Conservation (phyloP, 2,888 invertebrate species). For the Zootermopsis nevadensis region DNA sequence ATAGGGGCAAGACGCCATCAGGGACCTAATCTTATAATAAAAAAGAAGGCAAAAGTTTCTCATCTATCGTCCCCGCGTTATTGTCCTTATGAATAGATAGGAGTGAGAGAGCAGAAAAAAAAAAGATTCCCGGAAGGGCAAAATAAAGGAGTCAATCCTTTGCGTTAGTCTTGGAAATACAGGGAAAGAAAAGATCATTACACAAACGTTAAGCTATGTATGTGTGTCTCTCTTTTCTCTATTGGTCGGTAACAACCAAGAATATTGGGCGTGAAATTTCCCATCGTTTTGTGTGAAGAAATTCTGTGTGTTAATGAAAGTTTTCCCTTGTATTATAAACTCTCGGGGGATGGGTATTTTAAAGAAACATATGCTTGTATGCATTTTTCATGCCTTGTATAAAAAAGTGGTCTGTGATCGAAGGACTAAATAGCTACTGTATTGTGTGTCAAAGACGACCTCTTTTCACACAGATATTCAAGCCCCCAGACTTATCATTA, state of each 20-base stretch:
- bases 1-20: slow-evolving; percentile 26
- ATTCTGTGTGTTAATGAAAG: slow-evolving; percentile 23
- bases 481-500: not conserved
- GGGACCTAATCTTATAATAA: slow-evolving; percentile 13
- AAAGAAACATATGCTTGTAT: not conserved
- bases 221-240: slow-evolving; percentile 10
- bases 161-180: slow-evolving; percentile 29
- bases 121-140: slow-evolving; percentile 31
- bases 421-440: not conserved
- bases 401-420: not conserved
- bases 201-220: slow-evolving; percentile 12
- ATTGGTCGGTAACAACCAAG: slow-evolving; percentile 10
- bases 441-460: slow-evolving; percentile 13
- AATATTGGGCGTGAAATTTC: slow-evolving; percentile 51
- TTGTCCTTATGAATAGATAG: slow-evolving; percentile 37
- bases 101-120: not conserved
- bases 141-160: not conserved
- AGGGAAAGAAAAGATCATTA: slow-evolving; percentile 22
- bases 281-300: slow-evolving; percentile 39
- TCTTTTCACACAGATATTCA: not conserved
- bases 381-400: slow-evolving; percentile 22
- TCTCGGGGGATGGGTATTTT: not conserved
- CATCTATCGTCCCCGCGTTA: not conserved
- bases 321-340: slow-evolving; percentile 18
- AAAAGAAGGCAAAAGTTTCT: not conserved